phyloP scores from a whole-genome alignment of 2,888 invertebrate species.

The Flexamia atlantica region DNA sequence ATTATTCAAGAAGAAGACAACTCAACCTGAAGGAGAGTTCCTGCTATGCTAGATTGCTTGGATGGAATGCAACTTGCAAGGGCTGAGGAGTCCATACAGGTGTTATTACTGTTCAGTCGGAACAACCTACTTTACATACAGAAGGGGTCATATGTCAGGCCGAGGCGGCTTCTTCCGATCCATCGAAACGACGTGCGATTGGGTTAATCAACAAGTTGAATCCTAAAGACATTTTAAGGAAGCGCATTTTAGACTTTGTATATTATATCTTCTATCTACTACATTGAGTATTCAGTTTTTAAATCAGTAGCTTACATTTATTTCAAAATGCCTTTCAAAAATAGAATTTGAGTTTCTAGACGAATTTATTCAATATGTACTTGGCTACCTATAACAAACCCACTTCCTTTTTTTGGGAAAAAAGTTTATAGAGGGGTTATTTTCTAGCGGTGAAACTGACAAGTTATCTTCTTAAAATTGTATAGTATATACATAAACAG shows the following conservation, averaged over 20 bases:
- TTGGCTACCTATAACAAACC: too few species aligned
- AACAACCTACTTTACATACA: conserved; percentile 15
- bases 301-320: neutral
- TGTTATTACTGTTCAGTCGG: conserved; percentile 14
- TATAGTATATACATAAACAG: too few species aligned
- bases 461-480: too few species aligned
- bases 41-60: too few species aligned
- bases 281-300: neutral
- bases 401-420: too few species aligned
- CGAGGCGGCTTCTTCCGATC: neutral
- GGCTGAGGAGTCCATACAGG: neutral
- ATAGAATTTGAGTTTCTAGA: too few species aligned
- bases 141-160: conserved; percentile 17
- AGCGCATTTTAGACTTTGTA: neutral
- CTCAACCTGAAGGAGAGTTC: too few species aligned
- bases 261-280: neutral
- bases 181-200: neutral
- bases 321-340: too few species aligned
- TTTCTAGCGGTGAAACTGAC: too few species aligned
- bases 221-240: neutral
- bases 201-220: neutral
- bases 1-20: too few species aligned
- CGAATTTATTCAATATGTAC: too few species aligned
- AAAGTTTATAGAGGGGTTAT: too few species aligned
- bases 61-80: neutral